phyloP scores from a whole-genome alignment of 2,113 vertebrate genomes.

The Hemibates koningsi region DNA sequence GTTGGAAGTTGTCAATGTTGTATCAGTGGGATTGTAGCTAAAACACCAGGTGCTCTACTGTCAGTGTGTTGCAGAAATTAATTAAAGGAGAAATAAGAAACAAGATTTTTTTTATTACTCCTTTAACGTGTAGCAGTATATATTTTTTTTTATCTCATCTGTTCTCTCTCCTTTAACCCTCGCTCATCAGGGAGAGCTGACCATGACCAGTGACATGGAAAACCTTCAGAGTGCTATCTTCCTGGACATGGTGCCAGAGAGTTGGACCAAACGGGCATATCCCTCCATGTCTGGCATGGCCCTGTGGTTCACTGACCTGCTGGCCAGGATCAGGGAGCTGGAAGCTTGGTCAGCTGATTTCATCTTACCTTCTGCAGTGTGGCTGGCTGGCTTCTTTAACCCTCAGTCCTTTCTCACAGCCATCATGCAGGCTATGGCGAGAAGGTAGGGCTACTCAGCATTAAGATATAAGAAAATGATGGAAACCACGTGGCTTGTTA shows the following conservation, averaged over 20 bases:
- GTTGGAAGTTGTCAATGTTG: not conserved
- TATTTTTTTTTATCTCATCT: not conserved
- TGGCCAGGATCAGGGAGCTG: slow-evolving; percentile 82
- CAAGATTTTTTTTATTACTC: not conserved
- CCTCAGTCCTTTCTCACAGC: slow-evolving; percentile 93
- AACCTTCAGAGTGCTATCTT: slow-evolving; percentile 82
- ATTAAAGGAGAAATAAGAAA: not conserved
- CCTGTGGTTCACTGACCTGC: slow-evolving; percentile 86
- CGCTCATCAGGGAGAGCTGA: slow-evolving; percentile 82
- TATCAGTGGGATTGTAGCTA: not conserved
- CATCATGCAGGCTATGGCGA: slow-evolving; percentile 88
- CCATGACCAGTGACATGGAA: slow-evolving; percentile 93
- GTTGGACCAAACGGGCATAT: slow-evolving; percentile 83
- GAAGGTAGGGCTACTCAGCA: slow-evolving; percentile 40
- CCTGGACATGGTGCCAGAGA: slow-evolving; percentile 80
- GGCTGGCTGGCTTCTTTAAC: slow-evolving; percentile 92
- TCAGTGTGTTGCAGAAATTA: not conserved
- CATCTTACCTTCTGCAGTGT: slow-evolving; percentile 77
- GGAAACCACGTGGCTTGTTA: not conserved
- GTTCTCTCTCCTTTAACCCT: not conserved
- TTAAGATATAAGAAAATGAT: not conserved
- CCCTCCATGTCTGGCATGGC: slow-evolving; percentile 82
- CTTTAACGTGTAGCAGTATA: not conserved
- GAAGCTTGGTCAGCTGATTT: slow-evolving; percentile 88
- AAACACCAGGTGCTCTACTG: not conserved